Evolutionary conservation across 1,140 invertebrate species (phyloP).

Genomic region (Aricia agestis): DNA sequence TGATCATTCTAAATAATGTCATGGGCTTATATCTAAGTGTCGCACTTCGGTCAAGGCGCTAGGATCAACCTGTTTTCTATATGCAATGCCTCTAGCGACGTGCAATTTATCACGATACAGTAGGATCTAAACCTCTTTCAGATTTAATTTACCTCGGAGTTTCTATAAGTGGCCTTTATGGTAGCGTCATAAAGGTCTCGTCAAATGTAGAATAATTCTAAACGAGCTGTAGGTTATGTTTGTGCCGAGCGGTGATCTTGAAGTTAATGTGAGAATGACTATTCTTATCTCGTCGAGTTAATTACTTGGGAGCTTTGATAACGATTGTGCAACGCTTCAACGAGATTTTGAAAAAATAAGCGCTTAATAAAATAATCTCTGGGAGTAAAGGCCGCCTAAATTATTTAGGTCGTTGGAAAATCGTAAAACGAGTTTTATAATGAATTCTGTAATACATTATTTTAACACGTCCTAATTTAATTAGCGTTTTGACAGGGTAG

Average conservation of each 20-base stretch:
- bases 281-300: conserved; percentile 11
- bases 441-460: background rate
- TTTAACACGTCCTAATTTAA: conserved; percentile 1
- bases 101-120: conserved; percentile 38
- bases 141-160: too few species aligned
- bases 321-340: background rate
- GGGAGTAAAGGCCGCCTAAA: background rate
- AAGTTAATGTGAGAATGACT: conserved; percentile 11
- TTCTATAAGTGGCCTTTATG: too few species aligned
- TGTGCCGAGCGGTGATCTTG: conserved; percentile 4
- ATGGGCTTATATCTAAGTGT: conserved; percentile 48
- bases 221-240: background rate
- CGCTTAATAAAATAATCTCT: background rate
- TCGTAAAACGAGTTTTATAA: background rate
- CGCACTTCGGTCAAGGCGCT: conserved; percentile 57
- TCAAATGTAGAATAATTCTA: too few species aligned
- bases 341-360: background rate
- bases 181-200: too few species aligned
- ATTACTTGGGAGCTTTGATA: conserved; percentile 30
- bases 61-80: conserved; percentile 50
- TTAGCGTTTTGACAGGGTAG: background rate
- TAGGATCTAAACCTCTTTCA: background rate
- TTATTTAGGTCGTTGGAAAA: background rate
- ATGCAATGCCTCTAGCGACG: conserved; percentile 27
- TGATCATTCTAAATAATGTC: conserved; percentile 49